phyloP scores from a whole-genome alignment of 2,797 vertebrate species.

The Triplophysa bombifrons region DNA sequence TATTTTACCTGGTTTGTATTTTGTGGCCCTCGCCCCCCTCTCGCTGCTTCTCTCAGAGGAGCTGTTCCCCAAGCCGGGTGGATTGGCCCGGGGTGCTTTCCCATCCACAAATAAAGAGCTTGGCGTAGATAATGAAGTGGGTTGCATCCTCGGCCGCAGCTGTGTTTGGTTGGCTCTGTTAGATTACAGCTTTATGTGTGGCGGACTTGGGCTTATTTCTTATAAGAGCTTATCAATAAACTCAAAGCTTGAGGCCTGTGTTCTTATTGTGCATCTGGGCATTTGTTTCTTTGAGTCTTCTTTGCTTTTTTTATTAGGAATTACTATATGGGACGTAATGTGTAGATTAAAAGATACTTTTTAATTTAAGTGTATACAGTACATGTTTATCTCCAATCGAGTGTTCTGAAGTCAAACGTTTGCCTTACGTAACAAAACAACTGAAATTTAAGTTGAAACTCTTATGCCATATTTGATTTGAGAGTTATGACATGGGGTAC shows the following conservation, averaged over 20 bases:
- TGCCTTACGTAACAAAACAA: not conserved
- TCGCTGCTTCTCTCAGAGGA: slow-evolving; percentile 50
- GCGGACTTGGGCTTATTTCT: slow-evolving; percentile 40
- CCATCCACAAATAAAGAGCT: slow-evolving; percentile 55
- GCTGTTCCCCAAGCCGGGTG: slow-evolving; percentile 55
- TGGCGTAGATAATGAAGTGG: slow-evolving; percentile 45
- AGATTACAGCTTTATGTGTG: slow-evolving; percentile 49
- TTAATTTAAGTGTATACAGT: not conserved
- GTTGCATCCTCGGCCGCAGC: slow-evolving; percentile 46
- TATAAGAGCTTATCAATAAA: slow-evolving; percentile 44
- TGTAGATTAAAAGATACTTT: slow-evolving; percentile 1
- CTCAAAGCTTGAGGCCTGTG: not conserved
- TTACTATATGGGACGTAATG: not conserved
- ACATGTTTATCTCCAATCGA: not conserved
- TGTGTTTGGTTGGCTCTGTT: slow-evolving; percentile 59
- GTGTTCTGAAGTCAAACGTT: not conserved
- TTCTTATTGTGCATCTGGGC: slow-evolving; percentile 12
- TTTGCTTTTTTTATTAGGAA: not conserved
- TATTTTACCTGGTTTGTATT: slow-evolving; percentile 78
- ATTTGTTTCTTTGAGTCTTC: slow-evolving; percentile 2
- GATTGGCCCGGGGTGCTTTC: slow-evolving; percentile 65
- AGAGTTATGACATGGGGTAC: not conserved
- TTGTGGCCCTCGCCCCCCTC: slow-evolving; percentile 55
- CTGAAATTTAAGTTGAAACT: not conserved
- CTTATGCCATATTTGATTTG: not conserved